These are phyloP conservation scores for Myripristis jacobus DNA, from an alignment of 2,797 vertebrate genomes.

Conservation along the genomic window DNA sequence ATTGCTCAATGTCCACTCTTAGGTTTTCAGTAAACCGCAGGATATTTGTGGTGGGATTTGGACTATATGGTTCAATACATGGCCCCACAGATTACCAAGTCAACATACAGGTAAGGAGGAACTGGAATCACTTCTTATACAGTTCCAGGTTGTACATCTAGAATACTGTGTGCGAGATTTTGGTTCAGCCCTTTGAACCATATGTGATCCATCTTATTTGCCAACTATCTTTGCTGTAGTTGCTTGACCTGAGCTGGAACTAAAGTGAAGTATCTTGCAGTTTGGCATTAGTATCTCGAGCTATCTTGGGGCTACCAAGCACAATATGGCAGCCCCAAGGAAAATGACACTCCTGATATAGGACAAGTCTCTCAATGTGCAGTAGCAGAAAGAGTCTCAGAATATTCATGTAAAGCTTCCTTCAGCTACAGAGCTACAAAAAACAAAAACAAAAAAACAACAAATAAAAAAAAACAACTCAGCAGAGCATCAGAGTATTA, in stretches of 20 bases:
- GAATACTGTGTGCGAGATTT: background rate
- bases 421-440: no score
- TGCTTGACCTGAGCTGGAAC: no score
- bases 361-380: no score
- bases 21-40: constrained; percentile 91
- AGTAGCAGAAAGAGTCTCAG: no score
- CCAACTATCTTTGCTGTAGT: no score
- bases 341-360: background rate
- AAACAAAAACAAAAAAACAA: no score
- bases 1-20: constrained; percentile 13
- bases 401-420: no score
- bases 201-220: background rate
- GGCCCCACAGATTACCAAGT: constrained; percentile 92
- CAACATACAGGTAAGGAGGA: constrained; percentile 88
- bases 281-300: background rate
- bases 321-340: background rate
- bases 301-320: background rate
- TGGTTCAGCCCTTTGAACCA: background rate
- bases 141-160: no score
- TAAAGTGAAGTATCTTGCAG: background rate
- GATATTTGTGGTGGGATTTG: constrained; percentile 91
- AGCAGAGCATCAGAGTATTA: no score
- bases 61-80: constrained; percentile 91
- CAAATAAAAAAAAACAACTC: no score
- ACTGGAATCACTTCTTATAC: background rate